phyloP scores from a whole-genome alignment of 2,113 vertebrate species.

The Phalacrocorax brasilianus region DNA sequence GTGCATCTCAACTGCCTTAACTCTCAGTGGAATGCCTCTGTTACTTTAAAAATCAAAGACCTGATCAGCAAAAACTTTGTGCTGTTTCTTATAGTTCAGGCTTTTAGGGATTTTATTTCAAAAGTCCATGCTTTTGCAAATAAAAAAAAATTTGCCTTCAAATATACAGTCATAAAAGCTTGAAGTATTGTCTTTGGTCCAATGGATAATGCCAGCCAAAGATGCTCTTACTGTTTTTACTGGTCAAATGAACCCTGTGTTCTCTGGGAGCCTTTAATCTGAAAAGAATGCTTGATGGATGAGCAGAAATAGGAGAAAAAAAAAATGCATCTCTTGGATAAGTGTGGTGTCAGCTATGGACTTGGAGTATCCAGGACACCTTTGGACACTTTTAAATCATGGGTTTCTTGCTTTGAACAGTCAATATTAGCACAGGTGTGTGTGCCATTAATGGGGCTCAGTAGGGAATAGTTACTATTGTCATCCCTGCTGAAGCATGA shows the following conservation, averaged over 20 bases:
- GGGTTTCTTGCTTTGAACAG: neutral
- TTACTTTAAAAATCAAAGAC: neutral
- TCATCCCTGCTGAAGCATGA: neutral
- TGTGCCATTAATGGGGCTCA: neutral
- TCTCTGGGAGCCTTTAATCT: neutral
- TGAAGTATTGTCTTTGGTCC: neutral
- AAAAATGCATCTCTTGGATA: neutral
- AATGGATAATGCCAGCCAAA: neutral
- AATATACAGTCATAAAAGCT: neutral
- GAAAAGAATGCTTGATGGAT: neutral
- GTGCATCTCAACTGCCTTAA: neutral
- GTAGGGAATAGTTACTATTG: neutral
- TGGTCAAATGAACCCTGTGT: neutral
- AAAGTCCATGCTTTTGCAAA: neutral
- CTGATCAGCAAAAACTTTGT: neutral
- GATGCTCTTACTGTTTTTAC: neutral
- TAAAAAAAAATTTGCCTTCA: neutral
- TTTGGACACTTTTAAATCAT: neutral
- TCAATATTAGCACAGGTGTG: neutral
- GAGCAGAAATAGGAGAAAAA: neutral
- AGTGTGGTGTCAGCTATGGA: neutral
- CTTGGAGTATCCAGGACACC: neutral
- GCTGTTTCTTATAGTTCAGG: neutral
- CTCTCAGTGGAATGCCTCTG: neutral
- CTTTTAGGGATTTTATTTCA: neutral